Conservation (phyloP, 1,140 invertebrate genomes). For the Cheumatopsyche charites region DNA sequence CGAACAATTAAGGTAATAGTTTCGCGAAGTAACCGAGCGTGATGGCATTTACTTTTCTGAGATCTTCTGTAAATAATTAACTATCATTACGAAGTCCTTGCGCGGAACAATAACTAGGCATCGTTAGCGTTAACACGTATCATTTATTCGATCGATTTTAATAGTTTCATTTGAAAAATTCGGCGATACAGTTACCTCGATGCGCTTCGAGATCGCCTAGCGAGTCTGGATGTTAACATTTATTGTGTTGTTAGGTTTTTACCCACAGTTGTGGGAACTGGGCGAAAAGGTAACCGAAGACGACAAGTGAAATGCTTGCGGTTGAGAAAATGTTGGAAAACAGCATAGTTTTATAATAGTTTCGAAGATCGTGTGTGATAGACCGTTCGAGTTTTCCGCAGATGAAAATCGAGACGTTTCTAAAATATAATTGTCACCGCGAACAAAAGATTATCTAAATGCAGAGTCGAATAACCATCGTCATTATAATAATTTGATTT, state of each 20-base stretch:
- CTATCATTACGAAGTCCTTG: background rate
- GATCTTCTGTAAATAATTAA: background rate
- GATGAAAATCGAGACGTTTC: no score
- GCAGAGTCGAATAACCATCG: no score
- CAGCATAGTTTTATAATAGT: no score
- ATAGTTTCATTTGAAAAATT: background rate
- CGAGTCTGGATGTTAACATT: conserved; percentile 21
- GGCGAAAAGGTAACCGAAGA: conserved; percentile 26
- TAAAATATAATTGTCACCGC: no score
- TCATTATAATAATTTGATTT: no score
- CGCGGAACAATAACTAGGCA: background rate
- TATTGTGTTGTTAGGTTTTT: conserved; percentile 29
- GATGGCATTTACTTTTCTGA: background rate
- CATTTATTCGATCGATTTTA: background rate
- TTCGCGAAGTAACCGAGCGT: no score
- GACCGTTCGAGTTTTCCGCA: no score
- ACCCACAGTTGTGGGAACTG: conserved; percentile 30
- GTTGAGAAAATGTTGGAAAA: no score
- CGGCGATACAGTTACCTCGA: conserved; percentile 11
- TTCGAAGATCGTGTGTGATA: no score
- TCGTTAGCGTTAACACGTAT: background rate
- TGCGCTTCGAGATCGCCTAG: conserved; percentile 4
- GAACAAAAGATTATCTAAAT: no score
- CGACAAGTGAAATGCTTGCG: conserved; percentile 13
- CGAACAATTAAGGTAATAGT: no score